Conservation (phyloP, 2,113 vertebrate genomes). For the Alosa alosa region DNA sequence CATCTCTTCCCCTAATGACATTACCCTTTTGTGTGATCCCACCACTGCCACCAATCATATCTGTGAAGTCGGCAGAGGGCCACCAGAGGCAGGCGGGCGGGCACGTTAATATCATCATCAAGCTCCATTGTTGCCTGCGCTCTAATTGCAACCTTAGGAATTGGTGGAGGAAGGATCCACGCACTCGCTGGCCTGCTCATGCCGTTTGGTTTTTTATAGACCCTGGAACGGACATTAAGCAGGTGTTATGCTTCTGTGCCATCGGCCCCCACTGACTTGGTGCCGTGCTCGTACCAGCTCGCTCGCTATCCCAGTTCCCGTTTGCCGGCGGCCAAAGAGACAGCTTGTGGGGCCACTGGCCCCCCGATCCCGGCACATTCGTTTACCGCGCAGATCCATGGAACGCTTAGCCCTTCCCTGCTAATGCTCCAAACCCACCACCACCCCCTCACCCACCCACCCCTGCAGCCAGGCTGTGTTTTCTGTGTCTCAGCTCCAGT, state of each 20-base stretch:
- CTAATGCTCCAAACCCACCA: constrained; percentile 33
- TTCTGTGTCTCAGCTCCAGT: neutral
- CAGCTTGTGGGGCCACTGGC: constrained; percentile 66
- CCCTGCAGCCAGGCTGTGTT: neutral
- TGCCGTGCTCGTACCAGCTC: neutral
- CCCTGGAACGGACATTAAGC: constrained; percentile 62
- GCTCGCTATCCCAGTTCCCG: neutral
- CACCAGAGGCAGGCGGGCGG: neutral
- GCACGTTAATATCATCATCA: constrained; percentile 52
- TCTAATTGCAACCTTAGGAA: constrained; percentile 59
- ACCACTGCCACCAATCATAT: constrained; percentile 26
- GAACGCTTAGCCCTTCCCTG: constrained; percentile 52
- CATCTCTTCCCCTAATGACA: constrained; percentile 30
- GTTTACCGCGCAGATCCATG: constrained; percentile 68
- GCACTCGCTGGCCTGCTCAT: neutral
- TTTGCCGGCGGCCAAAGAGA: constrained; percentile 64
- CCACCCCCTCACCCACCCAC: neutral
- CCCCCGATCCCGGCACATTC: constrained; percentile 68
- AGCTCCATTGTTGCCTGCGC: constrained; percentile 54
- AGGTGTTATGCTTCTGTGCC: constrained; percentile 69
- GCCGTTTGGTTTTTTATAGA: constrained; percentile 53
- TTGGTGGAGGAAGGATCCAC: constrained; percentile 50
- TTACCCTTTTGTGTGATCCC: constrained; percentile 39
- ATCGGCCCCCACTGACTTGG: constrained; percentile 46
- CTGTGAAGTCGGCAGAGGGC: constrained; percentile 31